Evolutionary conservation across 2,113 vertebrate genomes (phyloP).

Genomic region (Podocnemis expansa): DNA sequence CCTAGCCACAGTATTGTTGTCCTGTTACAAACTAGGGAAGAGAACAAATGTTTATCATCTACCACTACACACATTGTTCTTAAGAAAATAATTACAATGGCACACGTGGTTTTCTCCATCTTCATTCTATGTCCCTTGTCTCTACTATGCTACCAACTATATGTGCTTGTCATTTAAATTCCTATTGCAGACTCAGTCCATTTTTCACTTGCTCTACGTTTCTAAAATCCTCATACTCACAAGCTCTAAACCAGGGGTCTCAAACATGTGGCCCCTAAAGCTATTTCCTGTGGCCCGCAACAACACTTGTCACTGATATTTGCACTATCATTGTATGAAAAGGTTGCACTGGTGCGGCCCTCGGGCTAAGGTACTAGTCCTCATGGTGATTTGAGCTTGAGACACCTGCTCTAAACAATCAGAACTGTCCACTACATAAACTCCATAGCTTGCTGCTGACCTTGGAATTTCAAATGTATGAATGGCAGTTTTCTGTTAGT

Average conservation of each 20-base stretch:
- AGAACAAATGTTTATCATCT: background rate
- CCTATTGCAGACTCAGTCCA: conserved; percentile 46
- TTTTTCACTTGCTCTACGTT: conserved; percentile 72
- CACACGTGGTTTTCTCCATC: conserved; percentile 14
- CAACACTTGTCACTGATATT: too few species aligned
- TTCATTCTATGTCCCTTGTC: conserved; percentile 30
- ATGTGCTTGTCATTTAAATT: background rate
- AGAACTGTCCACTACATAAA: background rate
- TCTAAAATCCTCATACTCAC: conserved; percentile 37
- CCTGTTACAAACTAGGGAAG: conserved; percentile 1
- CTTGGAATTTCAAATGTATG: conserved; percentile 14
- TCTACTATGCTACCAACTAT: conserved; percentile 32
- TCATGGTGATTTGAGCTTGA: too few species aligned
- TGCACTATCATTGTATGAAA: too few species aligned
- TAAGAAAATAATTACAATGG: background rate
- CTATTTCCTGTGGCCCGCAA: too few species aligned
- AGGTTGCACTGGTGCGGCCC: too few species aligned
- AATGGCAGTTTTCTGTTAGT: background rate
- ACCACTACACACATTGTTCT: background rate
- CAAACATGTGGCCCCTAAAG: too few species aligned
- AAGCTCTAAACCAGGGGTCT: too few species aligned
- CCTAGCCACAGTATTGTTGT: background rate
- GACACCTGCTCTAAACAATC: conserved; percentile 40
- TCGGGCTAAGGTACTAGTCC: too few species aligned
- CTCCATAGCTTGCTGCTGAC: conserved; percentile 7